Base-by-base conservation (phyloP, 23 tunicate species). In the Trididemnum nubilum region DNA sequence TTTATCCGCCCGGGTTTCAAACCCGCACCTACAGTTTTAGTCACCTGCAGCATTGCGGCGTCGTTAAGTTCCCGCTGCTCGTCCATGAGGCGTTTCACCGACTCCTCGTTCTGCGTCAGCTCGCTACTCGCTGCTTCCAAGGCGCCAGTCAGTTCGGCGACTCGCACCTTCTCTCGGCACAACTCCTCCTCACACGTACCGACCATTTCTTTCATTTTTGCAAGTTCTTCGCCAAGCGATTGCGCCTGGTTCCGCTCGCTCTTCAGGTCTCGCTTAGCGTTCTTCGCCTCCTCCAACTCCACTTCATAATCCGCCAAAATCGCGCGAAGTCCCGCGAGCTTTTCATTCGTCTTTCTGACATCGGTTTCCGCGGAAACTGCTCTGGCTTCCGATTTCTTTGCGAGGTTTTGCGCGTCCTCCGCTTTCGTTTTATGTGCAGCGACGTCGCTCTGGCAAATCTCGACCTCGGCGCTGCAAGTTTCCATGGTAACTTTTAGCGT, bases 231-330 rank as follows among this genome's bases (percentile, higher is more conserved):
- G 21, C 2, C 5, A 12, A 81, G 37, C 50, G 66, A 76, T 61
- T n/a, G 22, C 26, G 29, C 22, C 26, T 21, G 22, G 5, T 12
- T 3, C 5, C 67, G 76, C n/a, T 35, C 50, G 4, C 50, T 21
- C 12, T 39, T 23, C 2, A 49, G 33, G 7, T 67, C 80, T 0
- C 65, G 39, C 18, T 51, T 80, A 25, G 27, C 65, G 34, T 67
- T 69, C 27, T 52, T 35, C 9, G 49, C 65, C 22, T 71, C 81
- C 1, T 83, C 61, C 64, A 89, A 35, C 80, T 83, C 66, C n/a
- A 78, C 59, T 44, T 89, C 94, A 61, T 83, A 83, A 38, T 38
- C 88, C 7, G 84, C 94, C 73, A 89, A 39, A 65, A 89, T 59
- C 52, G 36, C 32, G 59, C 71, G 71, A 54, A 89, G 23, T 22